Base-by-base conservation (phyloP, 2,113 vertebrate genomes). In the Illadopsis cleaveri region DNA sequence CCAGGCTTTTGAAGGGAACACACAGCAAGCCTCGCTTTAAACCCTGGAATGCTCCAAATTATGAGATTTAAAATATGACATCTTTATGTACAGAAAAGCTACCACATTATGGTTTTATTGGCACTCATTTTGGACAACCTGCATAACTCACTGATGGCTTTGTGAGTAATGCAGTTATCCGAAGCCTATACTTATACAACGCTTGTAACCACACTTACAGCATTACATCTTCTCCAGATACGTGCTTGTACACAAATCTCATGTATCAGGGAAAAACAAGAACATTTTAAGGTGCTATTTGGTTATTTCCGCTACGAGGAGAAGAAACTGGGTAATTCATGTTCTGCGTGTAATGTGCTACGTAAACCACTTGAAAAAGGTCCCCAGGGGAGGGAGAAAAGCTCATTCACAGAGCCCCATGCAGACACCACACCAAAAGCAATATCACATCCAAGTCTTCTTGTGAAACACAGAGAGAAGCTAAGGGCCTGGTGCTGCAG, bases 31-130 rank as follows among this genome's bases (percentile, higher is more conserved):
- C 69, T 93, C 0, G 9, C 82, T 95, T 97, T 88, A 96, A 95
- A 95, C 60, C 80, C 82, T 75, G 88, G 71, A 95, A 95, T 90
- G 92, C 81, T 96, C 90, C 92, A 90, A 95, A 93, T 96, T 75
- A 95, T 64, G 72, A 92, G 90, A 95, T 96, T 95, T 96, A 95
- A 97, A 96, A 94, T 90, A 88, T 93, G 96, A 97, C 96, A 97
- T 94, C 92, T 97, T 97, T 97, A 97, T 97, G 93, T 92, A 94
- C 90, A 95, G 96, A 97, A 96, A 96, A 96, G 95, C 94, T 94
- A 95, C 96, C 93, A 90, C 90, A 94, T 97, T 97, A 95, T 94
- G 90, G 90, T 96, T 97, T 97, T 96, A 97, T 96, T 96, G 93
- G 92, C 93, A 96, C 96, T 97, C 80, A 0, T 97, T 97, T 90